Conservation (phyloP, 53 echinoderm and acorn worm genomes). For the Hippasteria phrygiana region DNA sequence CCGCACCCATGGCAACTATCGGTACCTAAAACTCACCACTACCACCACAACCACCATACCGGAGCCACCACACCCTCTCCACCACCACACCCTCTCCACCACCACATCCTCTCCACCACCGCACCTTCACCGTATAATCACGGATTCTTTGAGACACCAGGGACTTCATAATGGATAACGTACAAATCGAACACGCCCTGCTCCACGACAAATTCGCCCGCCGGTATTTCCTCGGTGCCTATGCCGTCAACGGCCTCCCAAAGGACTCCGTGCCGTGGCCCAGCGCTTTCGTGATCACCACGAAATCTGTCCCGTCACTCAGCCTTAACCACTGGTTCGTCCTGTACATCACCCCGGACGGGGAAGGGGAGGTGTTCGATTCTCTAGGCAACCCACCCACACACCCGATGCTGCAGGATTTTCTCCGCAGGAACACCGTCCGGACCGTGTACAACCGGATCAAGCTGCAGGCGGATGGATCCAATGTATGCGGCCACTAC, state of each 20-base stretch:
- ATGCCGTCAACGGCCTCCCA: slow-evolving; percentile 27
- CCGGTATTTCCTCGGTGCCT: not conserved
- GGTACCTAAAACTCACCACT: not conserved
- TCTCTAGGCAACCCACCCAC: slow-evolving; percentile 59
- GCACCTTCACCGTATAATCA: too few species aligned
- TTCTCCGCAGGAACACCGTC: slow-evolving; percentile 25
- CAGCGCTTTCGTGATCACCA: slow-evolving; percentile 14
- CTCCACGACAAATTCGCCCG: not conserved
- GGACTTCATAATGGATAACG: not conserved
- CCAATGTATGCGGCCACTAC: slow-evolving; percentile 15
- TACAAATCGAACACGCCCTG: not conserved
- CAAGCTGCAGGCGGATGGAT: not conserved
- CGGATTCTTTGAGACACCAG: not conserved
- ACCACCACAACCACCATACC: not conserved
- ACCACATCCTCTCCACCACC: too few species aligned
- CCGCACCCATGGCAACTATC: too few species aligned
- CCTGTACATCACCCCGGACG: slow-evolving; percentile 51
- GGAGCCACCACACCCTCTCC: too few species aligned
- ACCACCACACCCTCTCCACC: too few species aligned
- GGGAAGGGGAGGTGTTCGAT: slow-evolving; percentile 67
- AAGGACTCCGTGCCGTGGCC: not conserved
- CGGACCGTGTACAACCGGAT: slow-evolving; percentile 18
- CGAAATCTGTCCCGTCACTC: not conserved
- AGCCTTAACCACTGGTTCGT: slow-evolving; percentile 66
- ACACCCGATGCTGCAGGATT: slow-evolving; percentile 34